Base-by-base conservation (phyloP, 1,140 invertebrate species). In the Maconellicoccus hirsutus region DNA sequence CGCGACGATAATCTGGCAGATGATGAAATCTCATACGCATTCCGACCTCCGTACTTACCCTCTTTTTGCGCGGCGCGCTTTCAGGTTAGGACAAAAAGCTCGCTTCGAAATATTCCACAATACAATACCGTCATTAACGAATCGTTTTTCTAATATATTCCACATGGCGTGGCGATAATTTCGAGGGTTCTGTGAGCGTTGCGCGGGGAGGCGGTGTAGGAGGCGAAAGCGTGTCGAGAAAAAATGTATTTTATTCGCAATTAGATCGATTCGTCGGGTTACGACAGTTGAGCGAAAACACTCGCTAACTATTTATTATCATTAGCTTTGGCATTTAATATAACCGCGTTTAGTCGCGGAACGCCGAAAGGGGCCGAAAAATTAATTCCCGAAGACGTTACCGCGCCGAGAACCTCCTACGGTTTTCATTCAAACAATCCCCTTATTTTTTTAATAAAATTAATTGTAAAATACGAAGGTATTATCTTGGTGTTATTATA, bases 401-500 rank as follows among this genome's bases (percentile, higher is more conserved):
- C 42, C 16, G 42, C 16, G 42, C 6, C 42, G 12, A 52, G n/a
- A 16, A 52, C 42, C 10, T 19, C 12, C 42, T 52, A 16, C 10
- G 42, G 16, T 16, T 19, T 14, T 16, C 42, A 52, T 52, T 52
- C 42, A 19, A 52, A 52, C 42, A 52, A 52, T 8, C 42, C 42
- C 42, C 42, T 52, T 52, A 52, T 52, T 52, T 52, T 33, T 52
- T 52, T 52, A 52, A 52, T 52, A 52, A 52, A 52, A 52, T 52
- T 52, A 52, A 52, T 52, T 52, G 42, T 52, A 52, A 52, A 52
- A 52, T 52, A 52, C 42, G 42, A 52, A 52, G 42, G 42, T 52
- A 52, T 52, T 52, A 52, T 52, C 42, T 52, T 52, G 3, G 42
- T 52, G 2, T 52, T 52, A 52, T 52, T 52, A 52, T 52, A 52